phyloP scores from a whole-genome alignment of 2,888 invertebrate species.

The Andrena flavipes region DNA sequence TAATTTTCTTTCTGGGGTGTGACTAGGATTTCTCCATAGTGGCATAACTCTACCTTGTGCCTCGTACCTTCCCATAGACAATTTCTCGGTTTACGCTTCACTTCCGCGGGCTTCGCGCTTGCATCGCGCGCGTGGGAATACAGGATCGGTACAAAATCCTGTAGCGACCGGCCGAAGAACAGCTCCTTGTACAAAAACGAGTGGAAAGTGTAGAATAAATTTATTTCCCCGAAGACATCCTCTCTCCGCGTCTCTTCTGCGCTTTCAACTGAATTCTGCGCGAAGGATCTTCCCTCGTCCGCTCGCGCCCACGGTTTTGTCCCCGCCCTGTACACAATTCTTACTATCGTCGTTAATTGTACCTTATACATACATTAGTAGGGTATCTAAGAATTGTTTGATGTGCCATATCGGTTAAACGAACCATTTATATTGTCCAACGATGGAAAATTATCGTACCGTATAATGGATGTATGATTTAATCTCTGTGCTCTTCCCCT shows the following conservation, averaged over 20 bases:
- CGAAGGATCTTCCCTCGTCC: too few species aligned
- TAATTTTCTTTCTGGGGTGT: slow-evolving; percentile 68
- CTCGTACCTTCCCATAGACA: slow-evolving; percentile 65
- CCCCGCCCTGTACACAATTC: slow-evolving; percentile 25
- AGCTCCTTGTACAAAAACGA: too few species aligned
- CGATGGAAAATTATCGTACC: slow-evolving; percentile 20
- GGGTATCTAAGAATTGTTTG: slow-evolving; percentile 47
- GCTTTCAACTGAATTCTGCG: too few species aligned
- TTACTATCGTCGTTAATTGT: slow-evolving; percentile 48
- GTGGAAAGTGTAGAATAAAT: too few species aligned
- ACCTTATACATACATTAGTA: slow-evolving; percentile 42
- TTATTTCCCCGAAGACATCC: too few species aligned
- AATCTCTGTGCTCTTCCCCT: background rate
- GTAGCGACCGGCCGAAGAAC: too few species aligned
- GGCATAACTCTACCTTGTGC: slow-evolving; percentile 72
- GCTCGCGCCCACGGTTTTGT: too few species aligned
- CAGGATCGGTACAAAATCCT: too few species aligned
- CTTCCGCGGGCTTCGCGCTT: slow-evolving; percentile 39
- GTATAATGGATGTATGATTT: slow-evolving; percentile 7
- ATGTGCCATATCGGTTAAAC: slow-evolving; percentile 20
- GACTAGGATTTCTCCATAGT: slow-evolving; percentile 80
- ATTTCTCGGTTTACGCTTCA: slow-evolving; percentile 50
- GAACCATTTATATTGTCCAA: slow-evolving; percentile 19
- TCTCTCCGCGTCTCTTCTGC: too few species aligned
- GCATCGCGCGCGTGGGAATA: slow-evolving; percentile 61